Base-by-base conservation (phyloP, 1,140 invertebrate genomes). In the Limonius californicus region DNA sequence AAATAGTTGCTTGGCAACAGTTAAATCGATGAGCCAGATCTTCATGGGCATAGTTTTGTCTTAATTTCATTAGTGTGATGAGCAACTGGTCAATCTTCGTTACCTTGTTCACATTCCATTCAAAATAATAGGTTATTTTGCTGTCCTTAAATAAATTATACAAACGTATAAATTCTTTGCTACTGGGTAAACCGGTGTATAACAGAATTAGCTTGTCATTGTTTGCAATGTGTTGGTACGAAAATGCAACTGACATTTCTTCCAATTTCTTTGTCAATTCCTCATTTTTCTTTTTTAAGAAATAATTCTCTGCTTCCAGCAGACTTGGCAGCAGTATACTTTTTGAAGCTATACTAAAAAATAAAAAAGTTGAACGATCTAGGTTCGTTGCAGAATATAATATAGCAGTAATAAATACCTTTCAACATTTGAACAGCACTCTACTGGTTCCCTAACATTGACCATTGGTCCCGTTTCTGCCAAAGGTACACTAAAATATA, bases 1-100 rank as follows among this genome's bases (percentile, higher is more conserved):
- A 6, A 9, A 39, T 12, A 9, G n/a, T 39, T 39, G 35, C 35
- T 39, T 39, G 3, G 7, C 7, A 39, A 14, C 2, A 2, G 7
- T 39, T 39, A 39, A 39, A 39, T 12, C 35, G 2, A 9, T 11
- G 2, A 11, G 3, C 35, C 35, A 12, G n/a, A n/a, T 39, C 35
- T 19, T 2, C 6, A 20, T 59, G 18, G 6, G 42, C 2, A 47
- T 45, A 19, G 23, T 23, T 50, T 23, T 21, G n/a, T 14, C 18
- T 45, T 15, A 59, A 32, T 50, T 59, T 59, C 57, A 59, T 59
- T 23, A 57, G 7, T 23, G 57, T 59, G 2, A 59, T 47, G 18
- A 59, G 42, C 12, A 59, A 9, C 21, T 59, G 57, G 42, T 59
- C 57, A 18, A 2, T 50, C 15, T n/a, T 59, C 1, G 4, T 2